Evolutionary conservation across 2,888 invertebrate species (phyloP).

Genomic region (Subacronicta megacephala): DNA sequence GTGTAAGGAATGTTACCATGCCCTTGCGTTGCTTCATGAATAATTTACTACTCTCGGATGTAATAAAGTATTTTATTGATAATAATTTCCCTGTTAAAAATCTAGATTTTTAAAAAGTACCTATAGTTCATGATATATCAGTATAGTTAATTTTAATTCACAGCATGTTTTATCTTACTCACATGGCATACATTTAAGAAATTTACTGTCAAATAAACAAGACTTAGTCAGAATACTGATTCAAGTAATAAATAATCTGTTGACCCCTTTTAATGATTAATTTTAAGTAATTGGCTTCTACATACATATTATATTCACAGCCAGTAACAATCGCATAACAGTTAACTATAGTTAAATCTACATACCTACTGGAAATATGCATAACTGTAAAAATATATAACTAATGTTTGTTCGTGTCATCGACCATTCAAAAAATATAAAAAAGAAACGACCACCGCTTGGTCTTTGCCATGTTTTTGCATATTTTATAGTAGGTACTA

Average conservation of each 20-base stretch:
- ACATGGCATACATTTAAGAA: not conserved
- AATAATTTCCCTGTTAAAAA: constrained; percentile 1
- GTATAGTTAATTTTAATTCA: not conserved
- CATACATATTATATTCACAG: not conserved
- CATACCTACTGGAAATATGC: no score
- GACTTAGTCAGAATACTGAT: constrained; percentile 11
- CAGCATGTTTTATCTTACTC: not conserved
- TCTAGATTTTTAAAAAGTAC: no score
- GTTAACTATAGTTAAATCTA: not conserved
- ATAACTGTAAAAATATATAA: no score
- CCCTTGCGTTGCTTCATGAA: constrained; percentile 22
- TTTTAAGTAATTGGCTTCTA: not conserved
- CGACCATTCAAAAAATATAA: no score
- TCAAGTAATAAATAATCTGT: constrained; percentile 6
- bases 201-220: constrained; percentile 5
- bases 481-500: no score
- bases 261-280: constrained; percentile 9
- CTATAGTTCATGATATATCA: no score
- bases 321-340: not conserved
- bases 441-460: no score
- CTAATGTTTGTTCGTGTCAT: no score
- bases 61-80: constrained; percentile 40
- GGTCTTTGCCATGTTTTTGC: no score
- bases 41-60: constrained; percentile 28
- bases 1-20: not conserved